Evolutionary conservation across 1,140 invertebrate species (phyloP), one percentile per base, ranked within the genome.

Genomic region (Chelonus insularis): DNA sequence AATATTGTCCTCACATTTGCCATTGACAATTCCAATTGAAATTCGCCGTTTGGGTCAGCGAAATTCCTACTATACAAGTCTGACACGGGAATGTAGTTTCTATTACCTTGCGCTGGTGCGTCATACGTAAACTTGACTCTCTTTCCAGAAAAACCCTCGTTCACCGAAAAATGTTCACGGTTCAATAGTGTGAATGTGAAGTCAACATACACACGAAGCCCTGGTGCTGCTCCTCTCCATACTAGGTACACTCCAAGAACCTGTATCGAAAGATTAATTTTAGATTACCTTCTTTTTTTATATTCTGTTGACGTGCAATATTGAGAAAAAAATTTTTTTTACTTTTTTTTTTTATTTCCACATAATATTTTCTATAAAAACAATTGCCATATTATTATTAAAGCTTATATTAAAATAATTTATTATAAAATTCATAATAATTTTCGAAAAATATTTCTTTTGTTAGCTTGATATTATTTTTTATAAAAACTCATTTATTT

Each of bases 181-280:
- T 94, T 94, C 18, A 94, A 84, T 5, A 94, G 83, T 1, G 91
- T 94, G 76, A 95, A 92, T 12, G 89, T 88, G 71, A 92, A 94
- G 76, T 95, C 92, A 36, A 93, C 88, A 71, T 89, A 91, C 9
- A 91, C 90, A 21, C 88, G 83, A 79, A 93, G 87, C 57, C 86
- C 89, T 60, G 89, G 86, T 50, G 89, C 89, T 1, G 88, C 86
- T 60, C 87, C 89, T 16, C 88, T 84, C 86, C 92, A 90, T 34
- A 92, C 91, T 57, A 94, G 82, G 73, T 91, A 94, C 6, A 92
- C 90, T 2, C 92, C 92, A 65, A 93, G 76, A 65, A 91, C 87
- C 79, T 79, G 60, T 41, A 34, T 37, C 50, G 48, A 2, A 39
- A 50, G 25, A 29, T 36, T n/a, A n/a, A n/a, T n/a, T n/a, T n/a